phyloP scores from a whole-genome alignment of 2,888 invertebrate species.

The Epinotia demarniana region DNA sequence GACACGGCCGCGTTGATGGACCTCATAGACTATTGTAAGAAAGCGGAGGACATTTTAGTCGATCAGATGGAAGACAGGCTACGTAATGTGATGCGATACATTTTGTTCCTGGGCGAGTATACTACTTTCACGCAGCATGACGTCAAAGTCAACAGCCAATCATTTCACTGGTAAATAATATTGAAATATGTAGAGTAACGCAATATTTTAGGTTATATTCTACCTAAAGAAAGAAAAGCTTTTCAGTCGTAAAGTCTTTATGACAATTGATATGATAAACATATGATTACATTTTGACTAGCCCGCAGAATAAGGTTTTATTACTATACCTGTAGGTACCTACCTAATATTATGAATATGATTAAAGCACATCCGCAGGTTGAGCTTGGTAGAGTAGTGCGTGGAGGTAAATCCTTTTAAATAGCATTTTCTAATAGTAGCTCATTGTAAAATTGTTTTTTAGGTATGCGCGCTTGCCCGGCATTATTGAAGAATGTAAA shows the following conservation, averaged over 20 bases:
- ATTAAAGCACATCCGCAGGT: too few relatives aligned
- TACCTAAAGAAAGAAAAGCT: too few relatives aligned
- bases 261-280: too few relatives aligned
- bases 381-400: too few relatives aligned
- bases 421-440: background rate
- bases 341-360: background rate
- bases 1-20: constrained; percentile 95
- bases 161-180: constrained; percentile 90
- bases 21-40: constrained; percentile 90
- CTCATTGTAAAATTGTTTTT: background rate
- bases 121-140: constrained; percentile 91
- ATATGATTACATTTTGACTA: too few relatives aligned
- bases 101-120: constrained; percentile 93
- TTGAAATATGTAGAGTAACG: background rate
- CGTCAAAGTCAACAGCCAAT: constrained; percentile 94
- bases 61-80: constrained; percentile 91
- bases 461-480: constrained; percentile 91
- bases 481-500: constrained; percentile 93
- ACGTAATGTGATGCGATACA: constrained; percentile 87
- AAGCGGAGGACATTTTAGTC: constrained; percentile 88
- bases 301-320: too few relatives aligned
- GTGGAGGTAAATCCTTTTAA: too few relatives aligned
- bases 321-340: too few relatives aligned
- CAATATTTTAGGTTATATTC: too few relatives aligned
- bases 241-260: too few relatives aligned